A percentile compares a stretch with the other conserved stretches of the same genome.
Conservation (phyloP, 2,888 invertebrate genomes). For the Calliscelio sp. region DNA sequence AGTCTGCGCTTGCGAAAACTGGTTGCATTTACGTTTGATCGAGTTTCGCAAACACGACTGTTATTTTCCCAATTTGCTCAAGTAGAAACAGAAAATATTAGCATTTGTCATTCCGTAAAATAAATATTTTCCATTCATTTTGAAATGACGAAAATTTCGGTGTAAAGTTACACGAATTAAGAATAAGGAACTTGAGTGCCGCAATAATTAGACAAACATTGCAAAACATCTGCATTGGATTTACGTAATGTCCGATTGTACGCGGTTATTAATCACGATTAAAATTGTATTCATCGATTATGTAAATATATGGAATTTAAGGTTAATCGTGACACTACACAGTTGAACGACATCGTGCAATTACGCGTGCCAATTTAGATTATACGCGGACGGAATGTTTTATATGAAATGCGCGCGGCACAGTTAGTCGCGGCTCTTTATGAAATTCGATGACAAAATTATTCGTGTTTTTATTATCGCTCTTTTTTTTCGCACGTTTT, state of each 20-base stretch:
- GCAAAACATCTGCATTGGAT: background rate
- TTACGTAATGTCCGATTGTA: conserved; percentile 24
- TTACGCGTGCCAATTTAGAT: conserved; percentile 33
- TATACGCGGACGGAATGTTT: conserved; percentile 20
- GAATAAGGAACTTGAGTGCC: background rate
- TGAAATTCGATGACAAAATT: conserved; percentile 4
- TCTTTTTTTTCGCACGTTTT: too few species aligned
- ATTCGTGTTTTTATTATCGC: background rate
- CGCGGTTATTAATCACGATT: conserved; percentile 34
- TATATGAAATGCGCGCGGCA: background rate
- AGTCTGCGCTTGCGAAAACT: conserved; percentile 21
- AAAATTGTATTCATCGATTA: conserved; percentile 34
- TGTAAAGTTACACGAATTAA: too few species aligned
- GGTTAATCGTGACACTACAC: conserved; percentile 25
- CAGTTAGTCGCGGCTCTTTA: conserved; percentile 9
- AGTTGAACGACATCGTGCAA: conserved; percentile 25
- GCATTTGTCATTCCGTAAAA: too few species aligned
- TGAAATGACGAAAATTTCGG: too few species aligned
- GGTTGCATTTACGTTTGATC: conserved; percentile 21
- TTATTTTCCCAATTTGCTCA: background rate
- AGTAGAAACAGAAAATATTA: background rate
- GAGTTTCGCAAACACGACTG: conserved; percentile 2
- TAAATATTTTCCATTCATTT: too few species aligned
- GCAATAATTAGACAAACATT: conserved; percentile 10
- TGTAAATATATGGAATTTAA: conserved; percentile 34